Evolutionary conservation across 2,888 invertebrate species (phyloP), one percentile per base, ranked within the genome.

Genomic region (Geophilus truncorum): DNA sequence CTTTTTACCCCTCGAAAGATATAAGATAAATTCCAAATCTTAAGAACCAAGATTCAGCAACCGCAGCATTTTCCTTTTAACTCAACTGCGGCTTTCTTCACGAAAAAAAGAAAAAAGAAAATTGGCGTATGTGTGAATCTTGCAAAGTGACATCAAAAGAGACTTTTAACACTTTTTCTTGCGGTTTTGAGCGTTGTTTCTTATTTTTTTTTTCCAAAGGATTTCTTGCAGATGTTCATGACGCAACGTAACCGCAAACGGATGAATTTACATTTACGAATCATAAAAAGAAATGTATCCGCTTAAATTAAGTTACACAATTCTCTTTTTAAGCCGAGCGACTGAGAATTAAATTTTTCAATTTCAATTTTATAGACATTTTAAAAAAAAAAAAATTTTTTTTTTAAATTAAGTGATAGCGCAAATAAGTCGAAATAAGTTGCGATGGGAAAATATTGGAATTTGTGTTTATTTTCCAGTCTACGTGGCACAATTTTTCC

Each of bases 121-220:
- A 32, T 6, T 32, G 32, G 5, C 15, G 45, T 12, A 12, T 10
- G 70, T 70, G 51, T n/a, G 51, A 51, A 51, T 51, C 51, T 7
- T 51, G 7, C 51, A 51, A 51, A 51, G 25, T 70, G 70, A 28
- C 28, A 70, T n/a, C 25, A 25, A 70, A 70, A 28, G 25, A 70
- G 23, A 28, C 25, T 21, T 62, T 62, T 70, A 18, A n/a, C 18
- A 25, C 25, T 70, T 25, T 70, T 23, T 70, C 7, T 28, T 70
- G 70, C 70, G 70, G 70, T 70, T 70, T n/a, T 70, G 70, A 28
- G 70, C 28, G 70, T 70, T 70, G 70, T 45, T 45, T 45, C 15
- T 6, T 45, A 18, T 7, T n/a, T 9, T 45, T 45, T 45, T 45
- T 45, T 45, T 12, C 15, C 45, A 7, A 9, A 6, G 32, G 4